These are phyloP conservation scores for Karalla daura DNA, from an alignment of 2,797 vertebrate species.

Conservation along the genomic window DNA sequence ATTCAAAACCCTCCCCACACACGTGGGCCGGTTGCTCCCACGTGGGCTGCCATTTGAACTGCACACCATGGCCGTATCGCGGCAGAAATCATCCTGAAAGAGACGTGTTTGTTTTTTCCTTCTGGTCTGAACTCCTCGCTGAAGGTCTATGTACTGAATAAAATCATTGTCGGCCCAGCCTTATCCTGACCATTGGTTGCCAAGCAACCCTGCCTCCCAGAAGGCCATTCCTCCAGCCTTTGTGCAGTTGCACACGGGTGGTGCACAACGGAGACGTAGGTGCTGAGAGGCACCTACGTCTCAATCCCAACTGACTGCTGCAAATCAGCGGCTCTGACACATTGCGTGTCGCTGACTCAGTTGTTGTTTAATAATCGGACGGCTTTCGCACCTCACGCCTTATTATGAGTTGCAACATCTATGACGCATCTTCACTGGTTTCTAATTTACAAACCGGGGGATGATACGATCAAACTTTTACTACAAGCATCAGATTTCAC, in stretches of 20 bases:
- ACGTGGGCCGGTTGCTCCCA: constrained; percentile 27
- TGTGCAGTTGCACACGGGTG: constrained; percentile 55
- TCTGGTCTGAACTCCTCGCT: constrained; percentile 75
- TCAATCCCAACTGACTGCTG: constrained; percentile 47
- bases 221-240: constrained; percentile 77
- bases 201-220: constrained; percentile 82
- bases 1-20: constrained; percentile 30
- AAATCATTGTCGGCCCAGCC: constrained; percentile 72
- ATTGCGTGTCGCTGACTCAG: constrained; percentile 59
- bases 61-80: constrained; percentile 49
- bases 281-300: constrained; percentile 55
- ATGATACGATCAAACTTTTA: not conserved
- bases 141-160: constrained; percentile 74
- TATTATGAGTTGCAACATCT: constrained; percentile 19
- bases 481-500: not conserved
- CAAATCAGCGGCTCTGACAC: constrained; percentile 36
- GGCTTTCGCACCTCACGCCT: constrained; percentile 24
- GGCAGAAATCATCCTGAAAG: constrained; percentile 59
- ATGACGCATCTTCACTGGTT: constrained; percentile 14
- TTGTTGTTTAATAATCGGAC: constrained; percentile 42
- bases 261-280: constrained; percentile 55
- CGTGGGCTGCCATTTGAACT: constrained; percentile 66
- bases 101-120: constrained; percentile 67
- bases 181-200: constrained; percentile 80
- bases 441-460: not conserved